phyloP scores from a whole-genome alignment of 2,797 vertebrate species.

The Sciaenops ocellatus region DNA sequence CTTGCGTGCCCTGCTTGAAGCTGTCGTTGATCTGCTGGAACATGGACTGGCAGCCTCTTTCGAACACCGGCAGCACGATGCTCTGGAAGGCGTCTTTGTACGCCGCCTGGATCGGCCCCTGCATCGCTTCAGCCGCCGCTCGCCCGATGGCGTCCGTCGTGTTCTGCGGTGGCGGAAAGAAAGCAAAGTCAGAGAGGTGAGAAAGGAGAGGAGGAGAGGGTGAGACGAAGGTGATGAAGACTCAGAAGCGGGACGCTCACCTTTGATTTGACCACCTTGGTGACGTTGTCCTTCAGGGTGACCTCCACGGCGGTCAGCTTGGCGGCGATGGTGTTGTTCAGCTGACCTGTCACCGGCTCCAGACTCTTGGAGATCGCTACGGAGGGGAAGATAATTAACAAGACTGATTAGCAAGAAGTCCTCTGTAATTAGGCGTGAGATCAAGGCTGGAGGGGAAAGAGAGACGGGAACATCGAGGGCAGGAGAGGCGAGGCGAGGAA shows the following conservation, averaged over 20 bases:
- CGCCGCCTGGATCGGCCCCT: slow-evolving; percentile 94
- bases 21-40: slow-evolving; percentile 99
- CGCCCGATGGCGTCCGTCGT: slow-evolving; percentile 93
- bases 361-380: slow-evolving; percentile 94
- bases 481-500: slow-evolving; percentile 29
- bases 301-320: slow-evolving; percentile 94
- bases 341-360: slow-evolving; percentile 92
- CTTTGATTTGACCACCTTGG: slow-evolving; percentile 97
- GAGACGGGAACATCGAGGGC: slow-evolving; percentile 22
- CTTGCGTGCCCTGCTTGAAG: slow-evolving; percentile 97
- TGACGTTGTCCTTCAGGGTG: slow-evolving; percentile 92
- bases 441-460: slow-evolving; percentile 14
- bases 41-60: slow-evolving; percentile 98
- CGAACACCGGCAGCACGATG: slow-evolving; percentile 94
- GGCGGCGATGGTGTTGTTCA: slow-evolving; percentile 89
- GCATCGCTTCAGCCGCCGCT: slow-evolving; percentile 93
- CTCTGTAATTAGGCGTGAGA: slow-evolving; percentile 25
- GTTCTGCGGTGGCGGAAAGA: slow-evolving; percentile 83
- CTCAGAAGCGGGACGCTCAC: slow-evolving; percentile 72
- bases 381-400: slow-evolving; percentile 26
- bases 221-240: neutral
- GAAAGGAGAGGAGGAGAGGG: neutral
- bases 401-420: slow-evolving; percentile 37
- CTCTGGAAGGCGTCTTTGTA: slow-evolving; percentile 97
- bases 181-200: neutral